These are phyloP conservation scores for Synergus gifuensis DNA, from an alignment of 2,888 invertebrate species.

Conservation along the genomic window DNA sequence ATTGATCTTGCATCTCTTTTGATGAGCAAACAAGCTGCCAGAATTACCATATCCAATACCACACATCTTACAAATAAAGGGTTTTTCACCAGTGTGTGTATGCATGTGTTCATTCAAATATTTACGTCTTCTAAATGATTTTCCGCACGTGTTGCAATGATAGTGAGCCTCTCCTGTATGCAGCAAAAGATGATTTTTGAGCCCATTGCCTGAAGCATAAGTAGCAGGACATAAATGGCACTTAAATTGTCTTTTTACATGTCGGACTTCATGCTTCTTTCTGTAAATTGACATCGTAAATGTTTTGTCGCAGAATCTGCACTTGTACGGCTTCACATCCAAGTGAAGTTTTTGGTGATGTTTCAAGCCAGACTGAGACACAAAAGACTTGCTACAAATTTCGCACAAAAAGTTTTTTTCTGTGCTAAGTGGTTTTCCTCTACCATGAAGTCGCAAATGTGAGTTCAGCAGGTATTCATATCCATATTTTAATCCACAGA, in stretches of 20 bases:
- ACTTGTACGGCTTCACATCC: conserved; percentile 58
- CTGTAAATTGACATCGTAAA: conserved; percentile 63
- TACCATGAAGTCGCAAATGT: conserved; percentile 27
- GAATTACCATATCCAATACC: conserved; percentile 60
- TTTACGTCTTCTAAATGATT: conserved; percentile 60
- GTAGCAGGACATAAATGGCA: conserved; percentile 63
- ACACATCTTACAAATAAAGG: conserved; percentile 61
- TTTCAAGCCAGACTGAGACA: conserved; percentile 60
- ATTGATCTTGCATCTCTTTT: conserved; percentile 57
- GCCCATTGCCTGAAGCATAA: conserved; percentile 62
- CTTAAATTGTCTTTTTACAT: conserved; percentile 58
- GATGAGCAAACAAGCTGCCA: conserved; percentile 62
- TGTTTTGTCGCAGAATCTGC: conserved; percentile 60
- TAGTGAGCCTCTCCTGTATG: conserved; percentile 63
- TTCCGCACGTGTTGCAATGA: conserved; percentile 61
- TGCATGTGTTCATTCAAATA: conserved; percentile 63
- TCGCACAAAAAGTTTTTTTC: conserved; percentile 59
- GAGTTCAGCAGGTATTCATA: conserved; percentile 22
- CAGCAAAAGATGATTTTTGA: conserved; percentile 60
- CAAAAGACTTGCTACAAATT: conserved; percentile 63
- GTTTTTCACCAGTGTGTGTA: conserved; percentile 64
- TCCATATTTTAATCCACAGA: conserved; percentile 26
- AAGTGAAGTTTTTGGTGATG: conserved; percentile 62
- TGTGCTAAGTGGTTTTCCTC: conserved; percentile 27
- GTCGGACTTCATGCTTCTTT: conserved; percentile 62